Evolutionary conservation across 2,113 vertebrate genomes (phyloP).

Genomic region (Crotophaga sulcirostris): DNA sequence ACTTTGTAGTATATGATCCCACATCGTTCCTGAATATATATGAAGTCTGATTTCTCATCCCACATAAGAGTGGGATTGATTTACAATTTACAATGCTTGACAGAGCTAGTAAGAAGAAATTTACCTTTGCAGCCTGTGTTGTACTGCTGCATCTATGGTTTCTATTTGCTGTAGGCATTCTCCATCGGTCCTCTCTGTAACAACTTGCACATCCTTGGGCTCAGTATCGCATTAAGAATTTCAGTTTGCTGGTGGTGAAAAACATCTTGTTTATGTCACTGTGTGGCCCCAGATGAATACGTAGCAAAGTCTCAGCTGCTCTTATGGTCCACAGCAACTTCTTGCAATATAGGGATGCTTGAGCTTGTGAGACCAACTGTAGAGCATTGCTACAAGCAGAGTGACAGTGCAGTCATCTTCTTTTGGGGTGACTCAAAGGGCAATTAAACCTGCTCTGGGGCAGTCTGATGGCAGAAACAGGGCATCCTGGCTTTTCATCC

Average conservation of each 20-base stretch:
- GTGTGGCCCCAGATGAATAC: neutral
- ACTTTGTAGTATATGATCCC: neutral
- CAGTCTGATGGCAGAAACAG: neutral
- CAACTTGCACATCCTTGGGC: neutral
- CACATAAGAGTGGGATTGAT: neutral
- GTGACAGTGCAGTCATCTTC: neutral
- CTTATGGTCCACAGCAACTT: neutral
- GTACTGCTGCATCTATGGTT: rapidly evolving
- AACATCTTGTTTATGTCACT: rapidly evolving
- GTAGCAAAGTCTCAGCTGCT: too few relatives aligned
- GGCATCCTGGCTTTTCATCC: neutral
- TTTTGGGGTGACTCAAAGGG: neutral
- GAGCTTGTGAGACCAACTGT: neutral
- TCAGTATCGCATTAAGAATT: neutral
- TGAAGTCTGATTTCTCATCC: neutral
- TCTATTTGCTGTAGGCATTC: neutral
- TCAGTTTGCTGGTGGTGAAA: neutral
- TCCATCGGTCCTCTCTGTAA: neutral
- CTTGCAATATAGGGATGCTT: neutral
- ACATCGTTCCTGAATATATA: neutral
- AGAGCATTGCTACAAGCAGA: neutral
- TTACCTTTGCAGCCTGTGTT: too few relatives aligned
- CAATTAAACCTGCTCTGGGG: neutral
- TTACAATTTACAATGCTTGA: neutral
- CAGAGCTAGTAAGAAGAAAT: neutral